phyloP scores from a whole-genome alignment of 2,113 vertebrate species.

The Nannospalax galili region DNA sequence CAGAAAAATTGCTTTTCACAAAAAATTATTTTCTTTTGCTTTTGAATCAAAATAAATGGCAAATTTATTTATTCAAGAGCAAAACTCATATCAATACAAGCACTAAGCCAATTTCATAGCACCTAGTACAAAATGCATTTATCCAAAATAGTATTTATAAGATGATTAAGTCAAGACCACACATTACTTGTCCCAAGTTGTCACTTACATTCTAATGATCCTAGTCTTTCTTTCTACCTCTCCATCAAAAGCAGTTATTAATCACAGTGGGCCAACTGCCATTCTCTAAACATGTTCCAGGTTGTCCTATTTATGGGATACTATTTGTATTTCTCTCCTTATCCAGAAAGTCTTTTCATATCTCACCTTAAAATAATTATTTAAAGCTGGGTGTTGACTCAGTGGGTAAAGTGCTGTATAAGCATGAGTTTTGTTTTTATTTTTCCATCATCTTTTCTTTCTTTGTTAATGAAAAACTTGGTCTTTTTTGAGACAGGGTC shows the following conservation, averaged over 20 bases:
- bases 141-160: background rate
- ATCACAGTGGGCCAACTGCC: background rate
- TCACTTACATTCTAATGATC: background rate
- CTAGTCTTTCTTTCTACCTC: background rate
- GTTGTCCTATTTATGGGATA: background rate
- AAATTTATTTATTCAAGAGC: background rate
- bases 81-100: background rate
- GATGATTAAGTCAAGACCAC: background rate
- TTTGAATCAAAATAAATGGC: conserved; percentile 4
- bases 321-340: background rate
- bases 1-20: too few species aligned
- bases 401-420: background rate
- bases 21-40: too few species aligned
- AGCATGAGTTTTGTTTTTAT: background rate
- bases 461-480: too few species aligned
- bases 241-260: background rate
- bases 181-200: background rate
- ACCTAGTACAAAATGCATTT: background rate
- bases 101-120: background rate
- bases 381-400: background rate
- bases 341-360: background rate
- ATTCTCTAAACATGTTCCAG: background rate
- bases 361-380: background rate
- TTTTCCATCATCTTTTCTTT: too few species aligned
- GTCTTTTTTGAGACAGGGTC: too few species aligned